These are phyloP conservation scores for Scopus umbretta DNA, from an alignment of 2,113 vertebrate species.

Conservation along the genomic window DNA sequence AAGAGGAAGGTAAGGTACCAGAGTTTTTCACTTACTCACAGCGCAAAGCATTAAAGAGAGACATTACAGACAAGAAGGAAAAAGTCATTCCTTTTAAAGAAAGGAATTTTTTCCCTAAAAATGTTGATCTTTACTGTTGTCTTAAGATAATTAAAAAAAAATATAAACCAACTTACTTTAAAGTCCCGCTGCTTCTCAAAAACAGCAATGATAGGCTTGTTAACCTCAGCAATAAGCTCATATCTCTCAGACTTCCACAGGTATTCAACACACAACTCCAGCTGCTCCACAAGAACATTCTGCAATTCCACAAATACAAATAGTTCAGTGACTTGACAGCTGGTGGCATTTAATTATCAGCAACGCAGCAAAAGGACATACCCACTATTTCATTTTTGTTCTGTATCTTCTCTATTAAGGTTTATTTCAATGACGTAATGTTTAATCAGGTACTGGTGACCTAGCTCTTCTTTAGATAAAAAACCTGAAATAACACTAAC, in stretches of 20 bases:
- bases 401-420: not conserved
- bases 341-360: not conserved
- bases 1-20: not conserved
- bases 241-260: slow-evolving; percentile 97
- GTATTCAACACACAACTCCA: slow-evolving; percentile 93
- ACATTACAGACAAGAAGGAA: not conserved
- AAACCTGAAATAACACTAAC: not conserved
- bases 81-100: not conserved
- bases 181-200: slow-evolving; percentile 97
- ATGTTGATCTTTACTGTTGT: not conserved
- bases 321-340: not conserved
- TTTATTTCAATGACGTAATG: not conserved
- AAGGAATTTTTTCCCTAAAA: not conserved
- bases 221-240: slow-evolving; percentile 95
- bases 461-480: not conserved
- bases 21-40: not conserved
- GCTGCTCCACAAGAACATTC: slow-evolving; percentile 93
- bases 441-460: not conserved
- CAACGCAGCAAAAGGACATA: not conserved
- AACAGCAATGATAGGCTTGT: slow-evolving; percentile 95
- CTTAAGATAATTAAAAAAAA: not conserved
- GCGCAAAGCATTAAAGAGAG: not conserved
- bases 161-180: slow-evolving; percentile 75
- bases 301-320: slow-evolving; percentile 54
- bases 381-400: not conserved